Conservation (phyloP, 2,797 vertebrate species). For the Etheostoma perlongum region DNA sequence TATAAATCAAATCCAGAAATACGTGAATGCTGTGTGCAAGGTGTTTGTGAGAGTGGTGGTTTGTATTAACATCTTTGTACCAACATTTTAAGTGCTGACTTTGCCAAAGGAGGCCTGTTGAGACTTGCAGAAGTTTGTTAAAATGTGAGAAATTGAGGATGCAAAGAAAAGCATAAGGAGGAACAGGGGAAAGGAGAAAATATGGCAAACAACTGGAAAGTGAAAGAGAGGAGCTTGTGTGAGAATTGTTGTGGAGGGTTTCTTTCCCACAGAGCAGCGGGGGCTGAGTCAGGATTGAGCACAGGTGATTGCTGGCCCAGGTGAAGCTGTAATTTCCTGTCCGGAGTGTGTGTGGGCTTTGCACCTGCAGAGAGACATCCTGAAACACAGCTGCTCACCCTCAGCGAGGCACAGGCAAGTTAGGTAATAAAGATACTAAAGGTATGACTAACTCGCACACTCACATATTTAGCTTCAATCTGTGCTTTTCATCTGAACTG, state of each 20-base stretch:
- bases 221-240: conserved; percentile 5
- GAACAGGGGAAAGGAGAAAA: conserved; percentile 9
- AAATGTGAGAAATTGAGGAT: conserved; percentile 24
- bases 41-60: conserved; percentile 15
- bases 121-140: conserved; percentile 38
- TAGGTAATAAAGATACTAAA: conserved; percentile 52
- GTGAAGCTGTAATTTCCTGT: conserved; percentile 86
- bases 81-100: conserved; percentile 50
- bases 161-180: conserved; percentile 32
- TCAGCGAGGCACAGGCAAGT: conserved; percentile 43
- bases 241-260: conserved; percentile 33
- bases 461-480: conserved; percentile 44
- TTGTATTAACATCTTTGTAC: conserved; percentile 12
- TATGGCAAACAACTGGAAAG: conserved; percentile 36
- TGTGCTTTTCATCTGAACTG: conserved; percentile 38
- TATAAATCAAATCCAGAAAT: conserved; percentile 47
- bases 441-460: conserved; percentile 37
- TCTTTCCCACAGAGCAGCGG: conserved; percentile 60
- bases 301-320: conserved; percentile 85
- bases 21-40: conserved; percentile 29
- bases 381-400: conserved; percentile 81
- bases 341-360: conserved; percentile 73
- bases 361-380: conserved; percentile 82
- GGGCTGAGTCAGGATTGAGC: conserved; percentile 73
- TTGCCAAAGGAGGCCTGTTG: conserved; percentile 32